These are phyloP conservation scores for Hapalemur alaotrensis DNA, from an alignment of 2,797 vertebrate species.

Conservation along the genomic window DNA sequence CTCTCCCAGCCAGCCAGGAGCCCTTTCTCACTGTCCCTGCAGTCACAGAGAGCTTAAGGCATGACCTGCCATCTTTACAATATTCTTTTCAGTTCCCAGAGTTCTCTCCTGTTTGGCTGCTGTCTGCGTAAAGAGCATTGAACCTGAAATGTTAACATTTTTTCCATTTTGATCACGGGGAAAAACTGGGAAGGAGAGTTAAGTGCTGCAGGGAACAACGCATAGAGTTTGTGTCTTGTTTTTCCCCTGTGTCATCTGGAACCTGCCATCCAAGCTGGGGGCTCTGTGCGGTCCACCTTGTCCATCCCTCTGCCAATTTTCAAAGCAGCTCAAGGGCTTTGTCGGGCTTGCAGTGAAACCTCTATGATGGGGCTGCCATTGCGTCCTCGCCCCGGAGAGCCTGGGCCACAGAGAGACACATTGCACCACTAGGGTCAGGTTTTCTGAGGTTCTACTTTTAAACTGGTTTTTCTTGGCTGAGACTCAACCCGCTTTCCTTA, in stretches of 20 bases:
- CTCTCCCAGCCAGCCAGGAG: not conserved
- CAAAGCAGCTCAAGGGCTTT: not conserved
- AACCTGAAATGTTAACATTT: conserved; percentile 65
- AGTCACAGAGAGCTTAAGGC: conserved; percentile 4
- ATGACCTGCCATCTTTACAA: not conserved
- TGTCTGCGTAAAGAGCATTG: not conserved
- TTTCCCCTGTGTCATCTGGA: not conserved
- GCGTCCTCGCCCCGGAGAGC: not conserved
- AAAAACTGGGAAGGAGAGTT: not conserved
- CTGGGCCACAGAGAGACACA: not conserved
- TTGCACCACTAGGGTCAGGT: not conserved
- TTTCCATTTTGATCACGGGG: conserved; percentile 6
- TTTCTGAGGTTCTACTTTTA: not conserved
- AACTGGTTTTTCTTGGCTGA: not conserved
- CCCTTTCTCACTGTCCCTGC: conserved; percentile 55
- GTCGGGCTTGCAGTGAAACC: not conserved
- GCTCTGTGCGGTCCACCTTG: not conserved
- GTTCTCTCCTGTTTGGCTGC: conserved; percentile 61
- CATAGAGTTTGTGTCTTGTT: not conserved
- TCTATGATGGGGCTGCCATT: not conserved
- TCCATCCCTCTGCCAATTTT: not conserved
- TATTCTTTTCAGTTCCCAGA: not conserved
- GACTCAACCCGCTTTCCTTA: not conserved
- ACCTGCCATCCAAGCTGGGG: not conserved
- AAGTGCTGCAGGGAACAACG: not conserved